These are phyloP conservation scores for Porites rus DNA, from an alignment of 92 coral and sea anemone species.

Conservation along the genomic window DNA sequence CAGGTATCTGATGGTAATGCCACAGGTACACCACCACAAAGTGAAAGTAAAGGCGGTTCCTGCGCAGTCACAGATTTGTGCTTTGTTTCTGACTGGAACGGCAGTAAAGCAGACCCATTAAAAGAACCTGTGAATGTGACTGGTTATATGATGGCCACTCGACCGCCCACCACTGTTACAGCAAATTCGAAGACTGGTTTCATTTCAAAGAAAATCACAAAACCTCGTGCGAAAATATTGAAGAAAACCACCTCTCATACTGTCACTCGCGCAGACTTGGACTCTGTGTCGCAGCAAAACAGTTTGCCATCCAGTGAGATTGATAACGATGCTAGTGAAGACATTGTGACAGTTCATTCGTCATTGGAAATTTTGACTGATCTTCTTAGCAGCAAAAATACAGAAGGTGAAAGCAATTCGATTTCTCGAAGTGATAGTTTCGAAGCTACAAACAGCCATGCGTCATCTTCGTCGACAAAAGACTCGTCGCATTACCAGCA, in stretches of 20 bases:
- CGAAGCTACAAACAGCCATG: background rate
- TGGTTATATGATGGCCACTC: background rate
- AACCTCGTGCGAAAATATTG: background rate
- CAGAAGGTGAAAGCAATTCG: background rate
- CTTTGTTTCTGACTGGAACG: background rate
- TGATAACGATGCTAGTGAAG: background rate
- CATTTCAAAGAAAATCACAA: background rate
- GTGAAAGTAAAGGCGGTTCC: background rate
- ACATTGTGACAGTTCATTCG: background rate
- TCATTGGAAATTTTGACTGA: background rate
- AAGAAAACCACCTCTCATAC: background rate
- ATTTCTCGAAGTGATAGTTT: background rate
- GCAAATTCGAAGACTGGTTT: background rate
- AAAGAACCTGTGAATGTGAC: background rate
- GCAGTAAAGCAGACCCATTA: too few relatives aligned
- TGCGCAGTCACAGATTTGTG: slow-evolving; percentile 3
- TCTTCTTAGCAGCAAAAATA: background rate
- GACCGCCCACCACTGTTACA: background rate
- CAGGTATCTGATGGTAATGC: background rate
- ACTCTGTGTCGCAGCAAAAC: background rate
- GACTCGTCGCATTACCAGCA: background rate
- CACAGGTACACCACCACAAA: background rate
- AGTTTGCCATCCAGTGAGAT: background rate
- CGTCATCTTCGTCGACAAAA: background rate
- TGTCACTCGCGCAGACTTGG: background rate